Evolutionary conservation across 2,797 vertebrate species (phyloP).

Genomic region (Hemibagrus guttatus): DNA sequence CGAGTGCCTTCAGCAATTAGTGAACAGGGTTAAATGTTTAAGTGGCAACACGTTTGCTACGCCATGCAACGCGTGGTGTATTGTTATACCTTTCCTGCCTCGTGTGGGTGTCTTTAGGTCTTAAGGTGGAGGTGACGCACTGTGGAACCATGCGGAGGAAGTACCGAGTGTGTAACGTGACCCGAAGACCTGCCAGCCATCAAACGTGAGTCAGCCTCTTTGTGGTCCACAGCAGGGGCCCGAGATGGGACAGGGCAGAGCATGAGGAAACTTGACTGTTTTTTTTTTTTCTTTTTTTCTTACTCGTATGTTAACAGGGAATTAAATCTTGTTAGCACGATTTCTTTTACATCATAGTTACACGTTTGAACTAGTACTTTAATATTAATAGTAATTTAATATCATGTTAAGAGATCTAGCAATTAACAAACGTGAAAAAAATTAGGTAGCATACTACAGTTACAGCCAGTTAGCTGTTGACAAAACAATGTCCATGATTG

Average conservation of each 20-base stretch:
- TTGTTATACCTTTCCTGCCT: neutral
- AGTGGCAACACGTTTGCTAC: neutral
- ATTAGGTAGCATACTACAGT: neutral
- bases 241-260: neutral
- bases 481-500: too few species aligned
- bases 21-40: neutral
- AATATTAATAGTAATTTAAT: too few species aligned
- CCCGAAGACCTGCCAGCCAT: conserved; percentile 95
- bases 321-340: neutral
- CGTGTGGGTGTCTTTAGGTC: conserved; percentile 74
- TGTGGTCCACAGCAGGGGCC: conserved; percentile 19
- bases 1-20: neutral
- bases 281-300: neutral
- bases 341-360: neutral
- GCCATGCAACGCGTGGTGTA: neutral
- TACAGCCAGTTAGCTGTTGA: too few species aligned
- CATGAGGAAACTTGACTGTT: neutral
- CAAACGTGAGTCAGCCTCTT: conserved; percentile 89
- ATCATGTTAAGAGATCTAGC: neutral
- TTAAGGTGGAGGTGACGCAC: conserved; percentile 99
- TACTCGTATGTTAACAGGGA: neutral
- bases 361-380: neutral
- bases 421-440: neutral
- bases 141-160: conserved; percentile 99
- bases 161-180: conserved; percentile 98